Percentiles rank a stretch among this genome's conserved stretches.
Conservation (phyloP, 2,113 vertebrate genomes). For the Shinisaurus crocodilurus region DNA sequence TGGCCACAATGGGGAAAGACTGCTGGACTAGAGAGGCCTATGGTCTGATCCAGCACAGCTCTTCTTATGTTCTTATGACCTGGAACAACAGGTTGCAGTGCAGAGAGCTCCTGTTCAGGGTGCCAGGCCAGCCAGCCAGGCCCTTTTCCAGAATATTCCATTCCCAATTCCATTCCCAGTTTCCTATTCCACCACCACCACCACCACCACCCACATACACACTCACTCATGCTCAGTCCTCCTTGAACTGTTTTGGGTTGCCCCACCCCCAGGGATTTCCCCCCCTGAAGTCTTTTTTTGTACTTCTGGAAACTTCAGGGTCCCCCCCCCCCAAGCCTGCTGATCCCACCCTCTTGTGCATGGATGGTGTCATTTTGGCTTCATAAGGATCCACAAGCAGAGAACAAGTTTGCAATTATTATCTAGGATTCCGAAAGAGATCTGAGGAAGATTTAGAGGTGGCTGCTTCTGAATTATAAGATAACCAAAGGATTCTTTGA, state of each 20-base stretch:
- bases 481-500: neutral
- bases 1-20: too few relatives aligned
- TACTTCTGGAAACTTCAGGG: neutral
- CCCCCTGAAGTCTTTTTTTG: neutral
- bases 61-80: neutral
- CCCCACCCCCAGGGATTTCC: neutral
- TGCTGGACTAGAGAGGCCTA: too few relatives aligned
- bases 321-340: too few relatives aligned
- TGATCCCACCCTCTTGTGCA: neutral
- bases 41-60: too few relatives aligned
- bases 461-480: neutral
- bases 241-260: neutral
- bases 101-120: neutral
- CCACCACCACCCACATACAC: too few relatives aligned
- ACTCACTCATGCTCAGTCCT: neutral
- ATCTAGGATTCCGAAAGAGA: neutral
- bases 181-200: neutral
- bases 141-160: neutral
- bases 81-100: neutral
- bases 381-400: neutral
- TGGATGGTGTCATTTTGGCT: too few relatives aligned
- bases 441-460: neutral
- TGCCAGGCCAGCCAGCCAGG: too few relatives aligned
- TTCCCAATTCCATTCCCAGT: neutral
- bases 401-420: neutral